Conservation (phyloP, 2,113 vertebrate genomes). For the Rhinogobius similis region DNA sequence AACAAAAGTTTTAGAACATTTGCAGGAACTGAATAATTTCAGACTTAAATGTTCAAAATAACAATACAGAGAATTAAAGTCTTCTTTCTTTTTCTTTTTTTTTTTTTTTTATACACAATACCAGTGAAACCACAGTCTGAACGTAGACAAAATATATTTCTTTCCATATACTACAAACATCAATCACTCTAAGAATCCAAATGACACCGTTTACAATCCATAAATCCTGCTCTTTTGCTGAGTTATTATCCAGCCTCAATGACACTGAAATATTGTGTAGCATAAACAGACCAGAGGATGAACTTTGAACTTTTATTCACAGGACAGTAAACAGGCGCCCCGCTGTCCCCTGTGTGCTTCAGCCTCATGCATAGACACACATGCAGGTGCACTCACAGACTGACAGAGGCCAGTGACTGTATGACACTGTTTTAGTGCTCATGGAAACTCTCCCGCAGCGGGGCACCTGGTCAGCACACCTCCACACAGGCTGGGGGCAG, state of each 20-base stretch:
- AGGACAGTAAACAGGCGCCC: constrained; percentile 65
- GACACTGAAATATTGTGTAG: constrained; percentile 36
- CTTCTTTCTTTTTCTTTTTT: neutral
- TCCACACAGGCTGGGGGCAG: constrained; percentile 15
- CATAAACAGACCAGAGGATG: constrained; percentile 54
- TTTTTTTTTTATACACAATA: neutral
- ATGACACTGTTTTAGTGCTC: constrained; percentile 58
- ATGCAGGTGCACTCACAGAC: constrained; percentile 35
- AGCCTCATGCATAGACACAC: constrained; percentile 30
- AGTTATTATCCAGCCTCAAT: constrained; percentile 41
- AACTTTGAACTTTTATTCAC: constrained; percentile 69
- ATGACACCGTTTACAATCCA: constrained; percentile 21
- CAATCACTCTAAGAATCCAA: constrained; percentile 11
- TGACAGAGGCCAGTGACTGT: constrained; percentile 58
- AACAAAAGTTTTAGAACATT: too few species aligned
- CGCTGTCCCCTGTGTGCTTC: constrained; percentile 39
- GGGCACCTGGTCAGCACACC: constrained; percentile 54
- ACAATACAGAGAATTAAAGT: too few species aligned
- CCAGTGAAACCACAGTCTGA: neutral
- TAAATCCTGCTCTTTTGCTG: constrained; percentile 23
- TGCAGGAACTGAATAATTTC: too few species aligned
- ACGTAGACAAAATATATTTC: neutral
- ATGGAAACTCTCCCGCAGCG: constrained; percentile 45
- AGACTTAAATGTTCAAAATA: too few species aligned
- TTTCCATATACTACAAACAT: constrained; percentile 5